These are phyloP conservation scores for Platynereis dumerilii DNA, from an alignment of 2,888 invertebrate species.

Conservation along the genomic window DNA sequence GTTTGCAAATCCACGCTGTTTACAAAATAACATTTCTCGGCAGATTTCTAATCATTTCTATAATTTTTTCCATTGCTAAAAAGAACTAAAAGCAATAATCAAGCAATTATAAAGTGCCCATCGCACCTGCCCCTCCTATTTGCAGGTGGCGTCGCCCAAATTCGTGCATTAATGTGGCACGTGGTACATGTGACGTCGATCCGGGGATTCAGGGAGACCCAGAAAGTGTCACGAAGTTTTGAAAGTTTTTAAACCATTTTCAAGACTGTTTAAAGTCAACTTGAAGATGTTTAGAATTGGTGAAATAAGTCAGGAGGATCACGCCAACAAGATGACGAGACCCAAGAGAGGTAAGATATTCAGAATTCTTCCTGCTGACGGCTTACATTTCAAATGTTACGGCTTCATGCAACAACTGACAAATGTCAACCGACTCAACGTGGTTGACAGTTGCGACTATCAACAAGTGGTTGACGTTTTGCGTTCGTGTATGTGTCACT, in stretches of 20 bases:
- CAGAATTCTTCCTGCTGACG: neutral
- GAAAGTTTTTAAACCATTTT: constrained; percentile 1
- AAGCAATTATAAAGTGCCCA: no score
- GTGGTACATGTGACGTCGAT: constrained; percentile 14
- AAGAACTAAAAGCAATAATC: no score
- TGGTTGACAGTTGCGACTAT: constrained; percentile 6
- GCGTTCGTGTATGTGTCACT: no score
- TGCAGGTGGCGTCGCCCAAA: constrained; percentile 6
- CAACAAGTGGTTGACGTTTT: constrained; percentile 23
- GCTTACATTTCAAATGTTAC: neutral
- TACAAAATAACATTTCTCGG: no score
- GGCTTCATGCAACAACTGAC: neutral
- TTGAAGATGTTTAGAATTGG: neutral
- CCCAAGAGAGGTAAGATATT: constrained; percentile 18
- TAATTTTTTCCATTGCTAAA: no score
- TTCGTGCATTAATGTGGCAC: constrained; percentile 25
- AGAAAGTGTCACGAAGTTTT: neutral
- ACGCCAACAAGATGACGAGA: constrained; percentile 17
- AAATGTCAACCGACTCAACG: neutral
- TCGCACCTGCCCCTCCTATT: constrained; percentile 8
- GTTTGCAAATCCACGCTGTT: no score
- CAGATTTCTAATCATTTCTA: no score
- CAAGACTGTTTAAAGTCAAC: neutral
- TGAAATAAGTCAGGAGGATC: neutral
- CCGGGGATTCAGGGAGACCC: no score